Conservation (phyloP, 2,797 vertebrate species). For the Spizella passerina region DNA sequence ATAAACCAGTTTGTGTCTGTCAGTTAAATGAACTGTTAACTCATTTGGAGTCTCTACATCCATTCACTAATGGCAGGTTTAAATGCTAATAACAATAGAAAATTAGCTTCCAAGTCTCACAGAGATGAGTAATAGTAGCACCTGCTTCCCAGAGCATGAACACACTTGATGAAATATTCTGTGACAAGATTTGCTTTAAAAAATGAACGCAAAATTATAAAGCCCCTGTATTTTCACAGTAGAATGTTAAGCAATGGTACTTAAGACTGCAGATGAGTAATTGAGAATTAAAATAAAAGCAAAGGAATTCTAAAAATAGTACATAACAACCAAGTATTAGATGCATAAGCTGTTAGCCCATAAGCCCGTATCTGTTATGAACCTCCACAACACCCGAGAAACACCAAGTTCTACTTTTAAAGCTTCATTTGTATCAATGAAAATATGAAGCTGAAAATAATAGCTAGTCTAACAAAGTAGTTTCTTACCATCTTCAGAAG, state of each 20-base stretch:
- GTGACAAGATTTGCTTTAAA: neutral
- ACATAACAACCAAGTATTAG: constrained; percentile 35
- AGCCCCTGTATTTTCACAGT: neutral
- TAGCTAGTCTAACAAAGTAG: constrained; percentile 64
- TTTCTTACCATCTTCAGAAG: constrained; percentile 90
- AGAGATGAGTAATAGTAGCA: constrained; percentile 31
- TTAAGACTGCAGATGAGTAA: constrained; percentile 51
- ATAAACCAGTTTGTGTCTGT: neutral
- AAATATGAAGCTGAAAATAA: constrained; percentile 52
- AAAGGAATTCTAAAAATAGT: constrained; percentile 24
- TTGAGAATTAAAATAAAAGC: constrained; percentile 38
- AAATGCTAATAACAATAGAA: neutral
- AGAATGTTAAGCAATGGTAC: constrained; percentile 52
- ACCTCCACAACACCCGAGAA: constrained; percentile 28
- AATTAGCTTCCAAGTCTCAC: neutral
- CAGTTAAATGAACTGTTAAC: neutral
- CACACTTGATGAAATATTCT: neutral
- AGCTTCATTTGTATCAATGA: constrained; percentile 41
- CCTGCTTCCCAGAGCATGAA: constrained; percentile 54
- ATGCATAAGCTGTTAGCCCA: constrained; percentile 29
- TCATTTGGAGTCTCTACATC: neutral
- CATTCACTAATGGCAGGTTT: neutral
- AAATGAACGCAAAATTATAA: neutral
- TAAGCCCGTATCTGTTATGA: neutral
- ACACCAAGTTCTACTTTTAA: constrained; percentile 32